A percentile compares a stretch with the other conserved stretches of the same genome.
phyloP scores from a whole-genome alignment of 2,113 vertebrate species.

The Heptranchias perlo region DNA sequence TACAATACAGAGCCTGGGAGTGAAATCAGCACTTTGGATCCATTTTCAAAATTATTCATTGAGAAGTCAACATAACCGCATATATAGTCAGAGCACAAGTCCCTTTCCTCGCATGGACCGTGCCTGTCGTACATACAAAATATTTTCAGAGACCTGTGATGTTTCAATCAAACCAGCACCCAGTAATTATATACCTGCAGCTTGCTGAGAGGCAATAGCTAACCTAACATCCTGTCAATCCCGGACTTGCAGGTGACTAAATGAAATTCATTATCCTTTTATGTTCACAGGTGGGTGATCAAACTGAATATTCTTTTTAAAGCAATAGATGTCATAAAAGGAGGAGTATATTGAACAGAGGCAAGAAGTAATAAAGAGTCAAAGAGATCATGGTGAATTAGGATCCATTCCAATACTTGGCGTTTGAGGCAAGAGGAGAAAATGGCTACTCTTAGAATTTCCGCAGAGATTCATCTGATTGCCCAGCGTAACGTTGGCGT shows the following conservation, averaged over 20 bases:
- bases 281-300: not conserved
- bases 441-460: too few relatives aligned
- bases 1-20: not conserved
- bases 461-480: too few relatives aligned
- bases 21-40: too few relatives aligned
- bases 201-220: not conserved
- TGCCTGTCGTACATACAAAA: too few relatives aligned
- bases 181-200: not conserved
- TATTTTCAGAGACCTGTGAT: not conserved
- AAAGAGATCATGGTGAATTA: not conserved
- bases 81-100: too few relatives aligned
- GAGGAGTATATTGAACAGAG: not conserved
- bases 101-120: too few relatives aligned
- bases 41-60: too few relatives aligned
- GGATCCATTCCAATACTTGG: not conserved
- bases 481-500: too few relatives aligned
- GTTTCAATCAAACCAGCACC: not conserved
- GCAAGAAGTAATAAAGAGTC: not conserved
- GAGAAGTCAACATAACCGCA: too few relatives aligned
- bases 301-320: not conserved
- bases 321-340: not conserved
- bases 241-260: too few relatives aligned
- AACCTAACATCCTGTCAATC: too few relatives aligned
- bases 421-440: too few relatives aligned
- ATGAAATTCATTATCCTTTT: not conserved